A percentile compares a stretch with the other conserved stretches of the same genome.
Conservation (phyloP, 2,888 invertebrate genomes). For the Coecobrya sp. region DNA sequence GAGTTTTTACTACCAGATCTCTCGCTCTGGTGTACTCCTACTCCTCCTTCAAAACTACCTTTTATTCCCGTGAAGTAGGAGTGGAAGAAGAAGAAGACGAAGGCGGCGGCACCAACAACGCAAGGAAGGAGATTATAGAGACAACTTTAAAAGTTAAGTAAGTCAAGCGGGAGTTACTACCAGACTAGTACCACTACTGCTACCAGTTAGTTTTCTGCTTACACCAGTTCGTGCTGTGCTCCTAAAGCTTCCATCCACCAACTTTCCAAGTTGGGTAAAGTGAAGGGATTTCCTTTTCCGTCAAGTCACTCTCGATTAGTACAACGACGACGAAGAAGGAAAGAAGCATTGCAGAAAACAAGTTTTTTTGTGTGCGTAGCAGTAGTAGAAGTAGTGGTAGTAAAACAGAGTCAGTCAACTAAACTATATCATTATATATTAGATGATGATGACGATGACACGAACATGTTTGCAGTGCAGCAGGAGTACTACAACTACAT, state of each 20-base stretch:
- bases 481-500: neutral
- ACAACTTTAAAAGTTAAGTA: conserved; percentile 78
- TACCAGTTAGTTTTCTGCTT: neutral
- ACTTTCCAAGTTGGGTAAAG: conserved; percentile 53
- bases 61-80: conserved; percentile 13
- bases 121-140: conserved; percentile 63
- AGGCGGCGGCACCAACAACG: conserved; percentile 10
- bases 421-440: conserved; percentile 52
- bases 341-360: conserved; percentile 70
- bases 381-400: conserved; percentile 32
- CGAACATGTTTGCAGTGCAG: conserved; percentile 35
- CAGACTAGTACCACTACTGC: neutral
- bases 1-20: conserved; percentile 32
- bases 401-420: conserved; percentile 51
- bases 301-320: conserved; percentile 79
- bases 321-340: conserved; percentile 26
- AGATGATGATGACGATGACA: conserved; percentile 47
- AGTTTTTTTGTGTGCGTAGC: conserved; percentile 29
- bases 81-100: conserved; percentile 11
- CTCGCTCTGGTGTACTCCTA: neutral
- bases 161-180: conserved; percentile 73
- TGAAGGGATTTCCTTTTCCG: conserved; percentile 76
- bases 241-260: conserved; percentile 13
- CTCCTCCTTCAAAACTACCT: conserved; percentile 15
- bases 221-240: neutral